Evolutionary conservation across 2,797 vertebrate genomes (phyloP).

Genomic region (Muscicapa striata): DNA sequence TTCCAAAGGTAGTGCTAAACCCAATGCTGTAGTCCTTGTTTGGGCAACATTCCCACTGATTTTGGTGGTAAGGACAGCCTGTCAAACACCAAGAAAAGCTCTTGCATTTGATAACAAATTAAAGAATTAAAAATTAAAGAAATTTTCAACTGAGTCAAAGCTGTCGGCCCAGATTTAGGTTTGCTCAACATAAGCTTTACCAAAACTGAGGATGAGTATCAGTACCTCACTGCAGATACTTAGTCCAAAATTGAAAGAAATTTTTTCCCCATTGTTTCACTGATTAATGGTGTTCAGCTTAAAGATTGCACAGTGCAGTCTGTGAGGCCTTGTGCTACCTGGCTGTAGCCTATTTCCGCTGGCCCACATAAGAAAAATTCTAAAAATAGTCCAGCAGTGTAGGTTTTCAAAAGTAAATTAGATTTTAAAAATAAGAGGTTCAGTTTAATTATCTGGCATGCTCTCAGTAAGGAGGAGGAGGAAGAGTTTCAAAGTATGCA

Average conservation of each 20-base stretch:
- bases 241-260: neutral
- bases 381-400: conserved; percentile 40
- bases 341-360: conserved; percentile 34
- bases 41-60: neutral
- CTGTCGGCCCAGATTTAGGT: neutral
- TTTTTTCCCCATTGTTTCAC: neutral
- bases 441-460: conserved; percentile 36
- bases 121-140: neutral
- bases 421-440: conserved; percentile 47
- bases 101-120: neutral
- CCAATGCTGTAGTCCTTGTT: neutral
- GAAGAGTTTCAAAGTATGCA: neutral
- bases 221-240: neutral
- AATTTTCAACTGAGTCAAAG: neutral
- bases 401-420: conserved; percentile 49
- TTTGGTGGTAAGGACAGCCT: neutral
- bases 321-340: neutral
- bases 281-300: neutral
- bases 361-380: conserved; percentile 45
- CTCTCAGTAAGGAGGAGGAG: conserved; percentile 15
- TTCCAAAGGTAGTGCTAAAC: neutral
- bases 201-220: neutral
- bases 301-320: neutral
- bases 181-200: neutral
- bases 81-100: neutral